Base-by-base conservation (phyloP, 1,140 invertebrate species). In the Caenorhabditis briggsae region DNA sequence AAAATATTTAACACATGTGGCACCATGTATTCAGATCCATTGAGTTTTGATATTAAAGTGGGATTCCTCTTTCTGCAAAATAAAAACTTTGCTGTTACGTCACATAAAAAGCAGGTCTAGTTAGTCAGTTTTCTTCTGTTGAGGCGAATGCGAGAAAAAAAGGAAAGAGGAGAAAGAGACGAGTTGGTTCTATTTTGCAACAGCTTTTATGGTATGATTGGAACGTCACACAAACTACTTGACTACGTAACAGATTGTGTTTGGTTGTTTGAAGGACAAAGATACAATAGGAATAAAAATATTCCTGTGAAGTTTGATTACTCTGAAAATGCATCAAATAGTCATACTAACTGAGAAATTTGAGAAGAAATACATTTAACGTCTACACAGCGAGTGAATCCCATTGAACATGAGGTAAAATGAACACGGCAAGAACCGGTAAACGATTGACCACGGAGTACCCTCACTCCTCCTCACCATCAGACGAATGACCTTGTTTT, bases 151-250 rank as follows among this genome's bases (percentile, higher is more conserved):
- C 50, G 33, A 33, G 33, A 33, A 33, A 33, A n/a, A 33, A 33
- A 33, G 33, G 33, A 33, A 33, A 33, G 33, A 8, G 9, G 50
- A 16, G 58, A 5, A n/a, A n/a, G 58, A 33, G 61, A 33, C 9
- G 25, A 64, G 61, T 25, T 64, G 20, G 25, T 64, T 33, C 33
- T 41, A 11, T 33, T 33, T 11, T 16, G 25, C 61, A 65, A 25
- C 9, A 18, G 61, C 25, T 65, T 65, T 65, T 65, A 41, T 65
- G 61, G 61, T 65, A 65, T 65, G 61, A 25, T 65, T 65, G 61
- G 61, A 65, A 65, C 61, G 58, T 59, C 61, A 65, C 18, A 2
- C 23, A 16, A 33, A 11, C 7, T 9, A 25, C 5, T 20, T 65
- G 23, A 65, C 41, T 65, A 65, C 61, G 61, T 65, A 65, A 65